Evolutionary conservation across 2,888 invertebrate species (phyloP).

Genomic region (Drosophila hamatofila): DNA sequence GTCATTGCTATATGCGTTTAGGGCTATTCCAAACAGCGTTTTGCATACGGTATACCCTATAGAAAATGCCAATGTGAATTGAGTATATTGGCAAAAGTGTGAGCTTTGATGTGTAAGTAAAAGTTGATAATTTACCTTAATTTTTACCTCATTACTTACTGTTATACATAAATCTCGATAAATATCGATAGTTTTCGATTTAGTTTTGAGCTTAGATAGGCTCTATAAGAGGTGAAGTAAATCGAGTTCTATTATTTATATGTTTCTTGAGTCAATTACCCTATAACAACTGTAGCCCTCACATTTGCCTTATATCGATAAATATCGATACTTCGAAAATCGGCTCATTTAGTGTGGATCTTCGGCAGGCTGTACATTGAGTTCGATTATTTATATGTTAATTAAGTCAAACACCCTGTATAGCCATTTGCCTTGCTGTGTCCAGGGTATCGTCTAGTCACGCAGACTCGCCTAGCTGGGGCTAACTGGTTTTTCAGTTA

Average conservation of each 20-base stretch:
- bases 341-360: no score
- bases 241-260: no score
- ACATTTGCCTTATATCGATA: neutral
- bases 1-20: neutral
- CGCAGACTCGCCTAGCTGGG: neutral
- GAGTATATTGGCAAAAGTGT: neutral
- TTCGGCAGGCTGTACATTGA: neutral
- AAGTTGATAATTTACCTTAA: neutral
- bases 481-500: neutral
- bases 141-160: no score
- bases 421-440: no score
- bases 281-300: no score
- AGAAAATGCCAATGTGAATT: neutral
- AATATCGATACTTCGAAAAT: neutral
- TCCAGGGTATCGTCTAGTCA: neutral
- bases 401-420: no score
- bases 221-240: neutral
- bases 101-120: no score
- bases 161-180: no score
- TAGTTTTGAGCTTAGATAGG: neutral
- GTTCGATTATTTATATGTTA: no score
- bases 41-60: neutral
- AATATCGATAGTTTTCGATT: neutral
- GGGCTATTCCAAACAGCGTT: conserved; percentile 12
- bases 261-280: no score